These are phyloP conservation scores for Otis tarda DNA, from an alignment of 2,113 vertebrate species.

Conservation along the genomic window DNA sequence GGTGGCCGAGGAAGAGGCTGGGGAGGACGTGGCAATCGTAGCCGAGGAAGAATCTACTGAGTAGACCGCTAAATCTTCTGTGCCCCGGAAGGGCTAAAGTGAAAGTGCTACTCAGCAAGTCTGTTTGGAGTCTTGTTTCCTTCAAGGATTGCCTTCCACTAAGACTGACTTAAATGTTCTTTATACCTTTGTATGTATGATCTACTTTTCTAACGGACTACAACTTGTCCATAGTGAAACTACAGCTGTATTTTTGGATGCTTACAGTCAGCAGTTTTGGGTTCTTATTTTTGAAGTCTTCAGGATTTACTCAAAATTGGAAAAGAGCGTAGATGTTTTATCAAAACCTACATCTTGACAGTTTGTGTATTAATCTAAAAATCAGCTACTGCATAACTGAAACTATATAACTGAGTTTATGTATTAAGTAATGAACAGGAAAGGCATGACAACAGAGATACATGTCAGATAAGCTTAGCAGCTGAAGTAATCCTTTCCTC, in stretches of 20 bases:
- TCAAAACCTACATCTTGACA: conserved; percentile 63
- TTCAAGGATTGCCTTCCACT: conserved; percentile 79
- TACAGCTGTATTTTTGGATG: conserved; percentile 82
- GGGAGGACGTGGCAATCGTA: conserved; percentile 90
- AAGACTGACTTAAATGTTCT: conserved; percentile 80
- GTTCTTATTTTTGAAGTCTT: conserved; percentile 74
- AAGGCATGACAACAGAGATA: conserved; percentile 51
- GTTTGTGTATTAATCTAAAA: conserved; percentile 64
- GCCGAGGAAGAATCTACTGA: conserved; percentile 94
- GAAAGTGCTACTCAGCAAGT: conserved; percentile 69
- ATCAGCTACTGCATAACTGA: conserved; percentile 60
- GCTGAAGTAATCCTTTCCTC: conserved; percentile 57
- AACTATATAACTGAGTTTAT: conserved; percentile 54
- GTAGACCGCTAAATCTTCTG: conserved; percentile 10
- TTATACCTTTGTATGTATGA: conserved; percentile 87
- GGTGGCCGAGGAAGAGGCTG: conserved; percentile 91
- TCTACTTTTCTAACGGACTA: conserved; percentile 85
- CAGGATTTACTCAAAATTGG: conserved; percentile 64
- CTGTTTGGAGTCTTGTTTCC: conserved; percentile 72
- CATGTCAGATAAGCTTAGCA: conserved; percentile 61
- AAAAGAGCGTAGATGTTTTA: conserved; percentile 66
- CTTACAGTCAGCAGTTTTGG: conserved; percentile 71
- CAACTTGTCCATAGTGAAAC: conserved; percentile 78
- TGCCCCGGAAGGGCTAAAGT: conserved; percentile 34
- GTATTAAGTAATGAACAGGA: conserved; percentile 56